Percentiles rank a stretch among this genome's conserved stretches.
Conservation (phyloP, 2,888 invertebrate genomes). For the Epinotia ramella region DNA sequence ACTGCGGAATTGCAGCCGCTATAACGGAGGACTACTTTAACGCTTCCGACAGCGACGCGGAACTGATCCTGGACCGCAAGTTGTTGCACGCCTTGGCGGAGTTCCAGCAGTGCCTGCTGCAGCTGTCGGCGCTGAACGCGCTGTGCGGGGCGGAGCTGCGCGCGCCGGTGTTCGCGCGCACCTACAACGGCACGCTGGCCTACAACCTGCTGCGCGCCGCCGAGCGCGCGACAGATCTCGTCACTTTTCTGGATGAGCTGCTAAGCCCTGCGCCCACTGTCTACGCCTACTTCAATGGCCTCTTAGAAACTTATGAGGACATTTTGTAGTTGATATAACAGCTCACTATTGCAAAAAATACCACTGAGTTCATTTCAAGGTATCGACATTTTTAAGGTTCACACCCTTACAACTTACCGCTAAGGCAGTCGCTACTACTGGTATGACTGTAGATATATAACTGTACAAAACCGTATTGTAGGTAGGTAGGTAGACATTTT, state of each 20-base stretch:
- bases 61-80: constrained; percentile 8
- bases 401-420: no score
- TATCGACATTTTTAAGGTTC: no score
- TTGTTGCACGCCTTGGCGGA: constrained; percentile 37
- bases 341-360: no score
- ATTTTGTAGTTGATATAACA: not conserved
- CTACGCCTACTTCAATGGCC: constrained; percentile 25
- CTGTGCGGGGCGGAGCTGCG: constrained; percentile 44
- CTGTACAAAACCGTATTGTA: no score
- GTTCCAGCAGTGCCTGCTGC: constrained; percentile 45
- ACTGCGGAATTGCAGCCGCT: constrained; percentile 48
- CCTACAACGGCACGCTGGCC: constrained; percentile 46
- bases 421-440: no score
- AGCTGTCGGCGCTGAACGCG: constrained; percentile 44
- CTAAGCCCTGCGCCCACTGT: constrained; percentile 41
- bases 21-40: constrained; percentile 35
- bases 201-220: constrained; percentile 39
- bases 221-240: not conserved
- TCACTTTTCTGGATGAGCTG: constrained; percentile 28
- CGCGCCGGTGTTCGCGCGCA: constrained; percentile 31
- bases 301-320: constrained; percentile 28
- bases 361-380: no score
- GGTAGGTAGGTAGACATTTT: no score
- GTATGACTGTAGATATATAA: no score
- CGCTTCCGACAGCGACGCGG: not conserved